phyloP scores from a whole-genome alignment of 2,888 invertebrate species.

The Macrostomum cliftonense region DNA sequence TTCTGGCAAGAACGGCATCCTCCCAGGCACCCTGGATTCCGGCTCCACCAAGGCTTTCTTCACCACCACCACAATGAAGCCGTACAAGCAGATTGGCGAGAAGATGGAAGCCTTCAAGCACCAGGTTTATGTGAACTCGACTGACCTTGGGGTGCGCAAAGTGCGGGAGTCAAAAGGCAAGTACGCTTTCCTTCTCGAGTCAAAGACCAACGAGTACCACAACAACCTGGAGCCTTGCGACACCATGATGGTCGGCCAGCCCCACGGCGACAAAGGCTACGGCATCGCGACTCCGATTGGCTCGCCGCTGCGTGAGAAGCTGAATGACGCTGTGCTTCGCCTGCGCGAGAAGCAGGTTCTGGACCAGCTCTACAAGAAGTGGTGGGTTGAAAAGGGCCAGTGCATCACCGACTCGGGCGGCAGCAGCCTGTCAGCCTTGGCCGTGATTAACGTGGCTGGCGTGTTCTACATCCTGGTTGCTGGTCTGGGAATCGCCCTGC shows the following conservation, averaged over 20 bases:
- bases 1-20: slow-evolving; percentile 73
- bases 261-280: slow-evolving; percentile 9
- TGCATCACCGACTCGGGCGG: slow-evolving; percentile 4
- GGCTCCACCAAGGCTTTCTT: slow-evolving; percentile 73
- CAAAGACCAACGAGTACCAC: slow-evolving; percentile 13
- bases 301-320: slow-evolving; percentile 4
- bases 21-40: slow-evolving; percentile 69
- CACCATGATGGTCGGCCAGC: slow-evolving; percentile 10
- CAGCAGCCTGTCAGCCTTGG: slow-evolving; percentile 47
- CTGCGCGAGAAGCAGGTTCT: background rate
- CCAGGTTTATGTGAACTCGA: slow-evolving; percentile 4
- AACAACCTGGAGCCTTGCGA: slow-evolving; percentile 10
- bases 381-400: slow-evolving; percentile 70
- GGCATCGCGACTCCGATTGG: slow-evolving; percentile 8
- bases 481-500: slow-evolving; percentile 69
- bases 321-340: background rate
- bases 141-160: slow-evolving; percentile 4
- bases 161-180: slow-evolving; percentile 13
- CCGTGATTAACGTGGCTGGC: slow-evolving; percentile 90
- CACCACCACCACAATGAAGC: slow-evolving; percentile 42
- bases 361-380: background rate
- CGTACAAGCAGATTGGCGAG: slow-evolving; percentile 6
- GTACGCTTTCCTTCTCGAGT: slow-evolving; percentile 15
- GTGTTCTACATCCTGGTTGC: slow-evolving; percentile 93
- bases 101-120: slow-evolving; percentile 4